Base-by-base conservation (phyloP, 2,888 invertebrate genomes). In the Andrena marginata region DNA sequence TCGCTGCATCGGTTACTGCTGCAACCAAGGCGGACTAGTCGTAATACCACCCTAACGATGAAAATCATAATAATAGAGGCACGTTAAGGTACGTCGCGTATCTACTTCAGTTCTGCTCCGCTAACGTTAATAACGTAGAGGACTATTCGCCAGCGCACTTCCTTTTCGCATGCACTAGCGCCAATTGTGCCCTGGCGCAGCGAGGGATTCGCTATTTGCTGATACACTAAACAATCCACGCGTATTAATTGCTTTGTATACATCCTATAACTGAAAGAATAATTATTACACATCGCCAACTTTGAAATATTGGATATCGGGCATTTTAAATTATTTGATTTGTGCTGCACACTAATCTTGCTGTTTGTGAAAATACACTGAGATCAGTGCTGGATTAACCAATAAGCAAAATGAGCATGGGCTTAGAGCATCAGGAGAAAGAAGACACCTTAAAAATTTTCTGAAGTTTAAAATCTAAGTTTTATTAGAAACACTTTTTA, bases 41-140 rank as follows among this genome's bases (percentile, higher is more conserved):
- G 49, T 73, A 80, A 73, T 81, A 23, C 80, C 68, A 42, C 10
- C 42, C 35, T 80, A 80, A 80, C 73, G 73, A 73, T 64, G 49
- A 68, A 73, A 68, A 59, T 64, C 73, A 64, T 68, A 80, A 59
- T 80, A 73, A 73, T 42, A 49, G 35, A 23, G 33, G 35, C 23
- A 79, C 29, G 13, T 79, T 72, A 67, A 49, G 48, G 60, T 62
- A 67, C 72, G 20, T 62, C 48, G n/a, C 23, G n/a, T 13, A 67
- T 54, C 33, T 64, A 63, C 54, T 70, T 80, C 23, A 23, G 23
- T 63, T 35, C 49, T 20, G 16, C 29, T n/a, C 31, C 5, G 48
- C 8, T 56, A 72, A 72, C 49, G 35, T 64, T 67, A 80, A 64
- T 78, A 80, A 78, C 10, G 49, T 8, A 51, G 33, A 59, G 51